Base-by-base conservation (phyloP, 2,888 invertebrate genomes). In the Leptarthrus brevirostris region DNA sequence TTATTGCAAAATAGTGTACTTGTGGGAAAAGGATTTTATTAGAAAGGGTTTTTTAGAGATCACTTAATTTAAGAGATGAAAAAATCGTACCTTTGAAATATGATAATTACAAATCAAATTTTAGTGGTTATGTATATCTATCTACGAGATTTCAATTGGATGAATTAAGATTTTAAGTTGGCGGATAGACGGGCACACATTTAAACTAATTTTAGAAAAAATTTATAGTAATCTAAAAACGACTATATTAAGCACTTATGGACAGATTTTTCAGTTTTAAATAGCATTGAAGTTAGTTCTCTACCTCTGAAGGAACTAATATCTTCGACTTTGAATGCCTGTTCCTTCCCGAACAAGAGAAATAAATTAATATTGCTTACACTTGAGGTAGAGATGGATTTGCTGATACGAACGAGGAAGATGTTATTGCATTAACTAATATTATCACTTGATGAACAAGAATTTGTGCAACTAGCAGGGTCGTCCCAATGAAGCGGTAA, bases 341-440 rank as follows among this genome's bases (percentile, higher is more conserved):
- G 49, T 18, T 49, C 4, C 16, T 49, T 49, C 49, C n/a, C 1
- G 12, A 10, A 49, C 6, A 20, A 49, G 3, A 49, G 20, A 18
- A 20, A 16, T 49, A 16, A 18, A 36, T 20, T 40, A 61, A 61
- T 26, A 36, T 61, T 61, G 61, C 40, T 20, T 6, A 22, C 6
- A 36, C 61, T 20, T 16, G 36, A 22, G 66, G 49, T 66, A 30
- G 66, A 66, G 66, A 49, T 24, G 66, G 49, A 49, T 66, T 66
- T n/a, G 30, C 24, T 10, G 53, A 70, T 20, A 70, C 53, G 54
- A 53, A 36, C 36, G 36, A 53, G 34, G 0, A 18, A n/a, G 70
- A 53, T 53, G 22, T 70, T 70, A n/a, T 20, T 54, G 53, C 52
- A 70, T 53, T 70, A 40, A 22, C 53, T 18, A 70, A 70, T 54